Base-by-base conservation (phyloP, 1,140 invertebrate genomes). In the Pachypeltis micranthus region DNA sequence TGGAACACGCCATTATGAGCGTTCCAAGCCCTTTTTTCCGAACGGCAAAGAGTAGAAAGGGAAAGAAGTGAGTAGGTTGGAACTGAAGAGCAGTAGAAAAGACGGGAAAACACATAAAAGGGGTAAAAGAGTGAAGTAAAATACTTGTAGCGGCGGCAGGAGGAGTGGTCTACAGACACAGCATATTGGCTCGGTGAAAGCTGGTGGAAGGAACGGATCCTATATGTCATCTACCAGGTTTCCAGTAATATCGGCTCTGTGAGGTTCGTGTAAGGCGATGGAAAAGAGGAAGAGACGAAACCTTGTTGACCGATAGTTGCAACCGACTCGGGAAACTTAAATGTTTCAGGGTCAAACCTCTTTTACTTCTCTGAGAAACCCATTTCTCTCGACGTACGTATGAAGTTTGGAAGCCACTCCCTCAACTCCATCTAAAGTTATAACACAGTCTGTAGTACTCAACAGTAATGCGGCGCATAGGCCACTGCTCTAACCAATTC, bases 141-240 rank as follows among this genome's bases (percentile, higher is more conserved):
- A n/a, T n/a, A n/a, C n/a, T n/a, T n/a, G n/a, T n/a, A 4, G 47
- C 4, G 47, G 47, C 47, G 7, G 19, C 4, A 51, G 47, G 47
- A 51, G 47, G 7, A 21, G 47, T 10, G 4, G 47, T 16, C 47
- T 51, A 51, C 23, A 51, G 47, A 51, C 47, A 51, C 19, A 21
- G 47, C 12, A 51, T 51, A 51, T 51, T 51, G 47, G 47, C 47
- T 51, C 47, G 10, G 47, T 51, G 47, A 51, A 51, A 51, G 21
- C 12, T 10, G 47, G 47, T 51, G 47, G 47, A 51, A 51, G 47
- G 47, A 51, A 51, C 47, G 47, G 47, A 51, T 51, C 47, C 47
- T 51, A 51, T 51, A 51, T 51, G 47, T 51, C 47, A 51, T 51
- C 47, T 51, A 51, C n/a, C n/a, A n/a, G n/a, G 47, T 21, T 51